Base-by-base conservation (phyloP, 2,888 invertebrate species). In the Heteromurus nitidus region DNA sequence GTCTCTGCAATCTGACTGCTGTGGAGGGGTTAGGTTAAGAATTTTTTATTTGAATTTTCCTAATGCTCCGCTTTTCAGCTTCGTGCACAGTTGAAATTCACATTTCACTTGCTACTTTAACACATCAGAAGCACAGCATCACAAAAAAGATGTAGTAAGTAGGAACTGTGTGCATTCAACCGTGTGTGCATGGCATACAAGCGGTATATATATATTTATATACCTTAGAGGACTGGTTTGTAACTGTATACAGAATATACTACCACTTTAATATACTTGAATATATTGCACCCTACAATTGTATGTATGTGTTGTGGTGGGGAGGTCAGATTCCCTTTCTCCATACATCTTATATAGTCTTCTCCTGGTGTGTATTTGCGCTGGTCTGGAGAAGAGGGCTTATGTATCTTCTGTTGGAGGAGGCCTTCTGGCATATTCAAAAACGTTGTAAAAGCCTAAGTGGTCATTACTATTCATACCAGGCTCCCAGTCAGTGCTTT, bases 391-490 rank as follows among this genome's bases (percentile, higher is more conserved):
- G 50, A 64, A 53, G 36, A 65, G 53, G 67, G 55, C 42, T n/a
- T 31, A 65, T 22, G 22, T 55, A 72, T 72, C 64, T 73, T n/a
- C 62, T 55, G 11, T 58, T 11, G 44, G n/a, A n/a, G 60, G 42
- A 68, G 68, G 67, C 60, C 75, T 76, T 50, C 62, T 77, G 70
- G 70, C 55, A 65, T 79, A 70, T 79, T 70, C 79, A 79, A 79
- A 20, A 50, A 58, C 24, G 30, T 58, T 58, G 67, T 42, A 68
- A 69, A 77, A 42, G 30, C 55, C 70, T 70, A 79, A 79, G 70
- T 79, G 79, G 79, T 65, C 70, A 79, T 79, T 79, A 79, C 79
- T 79, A 79, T 79, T 79, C 79, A 79, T 79, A 79, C 79, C 79
- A 70, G 69, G 70, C 70, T 53, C 55, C 47, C 70, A 79, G 79